Conservation (phyloP, 2,888 invertebrate genomes). For the Pherbina coryleti region DNA sequence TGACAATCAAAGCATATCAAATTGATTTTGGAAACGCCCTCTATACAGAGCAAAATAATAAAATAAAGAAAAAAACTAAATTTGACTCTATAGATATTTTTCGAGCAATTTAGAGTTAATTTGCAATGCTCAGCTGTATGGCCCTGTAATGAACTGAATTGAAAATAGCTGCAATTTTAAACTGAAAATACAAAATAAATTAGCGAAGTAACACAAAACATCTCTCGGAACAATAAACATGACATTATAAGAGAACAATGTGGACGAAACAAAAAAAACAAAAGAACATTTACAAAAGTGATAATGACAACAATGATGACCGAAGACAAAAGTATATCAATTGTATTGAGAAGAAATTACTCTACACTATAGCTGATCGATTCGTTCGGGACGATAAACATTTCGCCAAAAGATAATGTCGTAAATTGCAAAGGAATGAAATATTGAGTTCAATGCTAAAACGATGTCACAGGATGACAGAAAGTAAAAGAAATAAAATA, state of each 20-base stretch:
- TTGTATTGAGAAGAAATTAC: neutral
- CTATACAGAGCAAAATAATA: slow-evolving; percentile 36
- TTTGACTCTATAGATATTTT: neutral
- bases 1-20: slow-evolving; percentile 16
- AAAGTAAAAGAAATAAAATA: no score
- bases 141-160: neutral
- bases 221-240: neutral
- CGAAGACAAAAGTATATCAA: neutral
- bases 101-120: neutral
- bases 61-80: neutral
- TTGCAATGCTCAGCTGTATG: slow-evolving; percentile 21
- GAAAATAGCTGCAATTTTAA: slow-evolving; percentile 14
- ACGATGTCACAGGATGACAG: neutral
- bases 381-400: slow-evolving; percentile 34
- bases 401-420: slow-evolving; percentile 32
- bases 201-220: neutral
- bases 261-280: neutral
- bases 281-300: neutral
- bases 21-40: slow-evolving; percentile 48
- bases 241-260: slow-evolving; percentile 9
- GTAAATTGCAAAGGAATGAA: neutral
- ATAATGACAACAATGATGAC: slow-evolving; percentile 4
- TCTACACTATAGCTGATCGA: slow-evolving; percentile 20
- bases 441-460: no score
- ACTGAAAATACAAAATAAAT: slow-evolving; percentile 9